These are phyloP conservation scores for Lepidurus packardi DNA, from an alignment of 1,140 invertebrate species.

Conservation along the genomic window DNA sequence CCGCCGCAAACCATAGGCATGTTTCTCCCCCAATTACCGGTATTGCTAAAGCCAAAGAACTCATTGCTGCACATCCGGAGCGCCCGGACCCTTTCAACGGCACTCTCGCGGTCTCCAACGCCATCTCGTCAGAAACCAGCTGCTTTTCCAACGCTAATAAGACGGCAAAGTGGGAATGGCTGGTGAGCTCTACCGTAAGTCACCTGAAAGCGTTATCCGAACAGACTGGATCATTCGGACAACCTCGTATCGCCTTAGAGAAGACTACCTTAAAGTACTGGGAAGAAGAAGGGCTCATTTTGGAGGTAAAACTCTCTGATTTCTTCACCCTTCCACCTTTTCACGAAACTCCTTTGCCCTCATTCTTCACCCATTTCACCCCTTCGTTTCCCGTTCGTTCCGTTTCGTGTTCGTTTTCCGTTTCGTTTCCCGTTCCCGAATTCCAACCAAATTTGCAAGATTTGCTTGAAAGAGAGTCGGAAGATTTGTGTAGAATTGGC, in stretches of 20 bases:
- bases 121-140: neutral
- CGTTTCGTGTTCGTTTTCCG: too few relatives aligned
- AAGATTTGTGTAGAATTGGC: too few relatives aligned
- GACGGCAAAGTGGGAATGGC: neutral
- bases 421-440: too few relatives aligned
- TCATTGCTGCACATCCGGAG: too few relatives aligned
- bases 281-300: constrained; percentile 4
- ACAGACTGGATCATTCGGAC: neutral
- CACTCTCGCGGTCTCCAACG: too few relatives aligned
- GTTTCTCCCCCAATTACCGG: too few relatives aligned
- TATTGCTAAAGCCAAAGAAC: too few relatives aligned
- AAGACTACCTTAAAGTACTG: neutral
- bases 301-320: neutral
- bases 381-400: neutral
- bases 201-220: neutral
- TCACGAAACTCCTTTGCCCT: neutral
- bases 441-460: too few relatives aligned
- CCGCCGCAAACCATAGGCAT: too few relatives aligned
- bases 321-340: neutral
- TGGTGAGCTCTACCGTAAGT: neutral
- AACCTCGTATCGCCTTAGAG: neutral
- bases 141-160: neutral
- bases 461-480: too few relatives aligned
- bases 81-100: too few relatives aligned
- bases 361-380: neutral